Evolutionary conservation across 2,888 invertebrate species (phyloP).

Genomic region (Orthosia cruda): DNA sequence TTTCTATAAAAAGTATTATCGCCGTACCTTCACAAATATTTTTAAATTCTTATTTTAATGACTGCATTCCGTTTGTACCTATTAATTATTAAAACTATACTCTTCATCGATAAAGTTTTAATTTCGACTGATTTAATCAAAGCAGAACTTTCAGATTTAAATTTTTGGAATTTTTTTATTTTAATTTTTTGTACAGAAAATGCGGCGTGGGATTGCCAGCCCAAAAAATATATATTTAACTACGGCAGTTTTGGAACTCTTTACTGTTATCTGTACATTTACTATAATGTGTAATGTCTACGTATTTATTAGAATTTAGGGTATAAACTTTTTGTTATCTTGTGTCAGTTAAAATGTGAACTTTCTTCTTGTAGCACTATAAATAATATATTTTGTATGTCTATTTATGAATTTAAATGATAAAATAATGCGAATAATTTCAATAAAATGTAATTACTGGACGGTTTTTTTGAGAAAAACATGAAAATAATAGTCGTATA

Average conservation of each 20-base stretch:
- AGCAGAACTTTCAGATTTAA: constrained; percentile 39
- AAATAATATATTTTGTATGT: constrained; percentile 69
- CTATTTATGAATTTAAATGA: constrained; percentile 59
- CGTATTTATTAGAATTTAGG: constrained; percentile 54
- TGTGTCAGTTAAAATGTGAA: constrained; percentile 52
- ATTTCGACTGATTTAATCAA: constrained; percentile 55
- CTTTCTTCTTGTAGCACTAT: constrained; percentile 50
- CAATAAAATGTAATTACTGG: constrained; percentile 28
- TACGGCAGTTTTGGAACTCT: constrained; percentile 62
- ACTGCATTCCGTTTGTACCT: constrained; percentile 59
- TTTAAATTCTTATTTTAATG: constrained; percentile 33
- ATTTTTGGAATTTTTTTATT: constrained; percentile 14
- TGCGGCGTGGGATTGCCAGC: constrained; percentile 45
- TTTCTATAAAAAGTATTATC: constrained; percentile 51
- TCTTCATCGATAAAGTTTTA: constrained; percentile 22
- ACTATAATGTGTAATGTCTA: constrained; percentile 32
- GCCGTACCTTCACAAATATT: constrained; percentile 35
- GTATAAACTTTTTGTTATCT: constrained; percentile 49
- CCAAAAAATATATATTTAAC: constrained; percentile 38
- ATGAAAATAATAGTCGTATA: constrained; percentile 12
- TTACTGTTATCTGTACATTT: constrained; percentile 55
- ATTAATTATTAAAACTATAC: constrained; percentile 32
- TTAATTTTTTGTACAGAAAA: constrained; percentile 39
- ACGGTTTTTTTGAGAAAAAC: constrained; percentile 15
- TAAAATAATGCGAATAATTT: constrained; percentile 47